Conservation (phyloP, 2,797 vertebrate species). For the Diceros bicornis region DNA sequence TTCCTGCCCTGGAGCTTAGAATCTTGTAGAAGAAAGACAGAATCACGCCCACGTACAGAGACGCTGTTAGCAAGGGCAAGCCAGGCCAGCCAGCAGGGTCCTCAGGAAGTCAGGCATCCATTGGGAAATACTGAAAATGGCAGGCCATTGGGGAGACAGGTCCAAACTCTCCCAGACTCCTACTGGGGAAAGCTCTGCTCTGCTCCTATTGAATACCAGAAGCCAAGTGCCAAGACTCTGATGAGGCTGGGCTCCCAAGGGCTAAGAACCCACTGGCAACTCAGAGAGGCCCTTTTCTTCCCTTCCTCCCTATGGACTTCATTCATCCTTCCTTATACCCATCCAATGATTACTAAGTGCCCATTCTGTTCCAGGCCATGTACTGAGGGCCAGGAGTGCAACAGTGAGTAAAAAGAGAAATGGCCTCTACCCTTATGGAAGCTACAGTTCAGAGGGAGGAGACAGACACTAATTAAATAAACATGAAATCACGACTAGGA, state of each 20-base stretch:
- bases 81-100: neutral
- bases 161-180: neutral
- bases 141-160: accelerated
- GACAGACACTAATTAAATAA: neutral
- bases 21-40: neutral
- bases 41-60: neutral
- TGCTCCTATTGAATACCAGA: neutral
- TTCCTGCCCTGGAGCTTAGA: neutral
- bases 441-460: neutral
- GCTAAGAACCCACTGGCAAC: neutral
- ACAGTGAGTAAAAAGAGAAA: neutral
- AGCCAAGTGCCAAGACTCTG: neutral
- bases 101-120: neutral
- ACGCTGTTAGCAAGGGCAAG: neutral
- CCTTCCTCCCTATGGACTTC: neutral
- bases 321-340: neutral
- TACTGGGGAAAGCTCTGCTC: neutral
- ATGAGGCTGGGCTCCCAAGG: neutral
- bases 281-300: neutral
- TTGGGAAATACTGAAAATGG: neutral
- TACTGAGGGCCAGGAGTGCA: neutral
- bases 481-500: neutral
- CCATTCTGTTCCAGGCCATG: neutral
- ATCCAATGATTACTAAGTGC: neutral
- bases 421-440: neutral